Evolutionary conservation across 1,140 invertebrate genomes (phyloP), one percentile per base, ranked within the genome.

Genomic region (Neotoxoptera formosana): DNA sequence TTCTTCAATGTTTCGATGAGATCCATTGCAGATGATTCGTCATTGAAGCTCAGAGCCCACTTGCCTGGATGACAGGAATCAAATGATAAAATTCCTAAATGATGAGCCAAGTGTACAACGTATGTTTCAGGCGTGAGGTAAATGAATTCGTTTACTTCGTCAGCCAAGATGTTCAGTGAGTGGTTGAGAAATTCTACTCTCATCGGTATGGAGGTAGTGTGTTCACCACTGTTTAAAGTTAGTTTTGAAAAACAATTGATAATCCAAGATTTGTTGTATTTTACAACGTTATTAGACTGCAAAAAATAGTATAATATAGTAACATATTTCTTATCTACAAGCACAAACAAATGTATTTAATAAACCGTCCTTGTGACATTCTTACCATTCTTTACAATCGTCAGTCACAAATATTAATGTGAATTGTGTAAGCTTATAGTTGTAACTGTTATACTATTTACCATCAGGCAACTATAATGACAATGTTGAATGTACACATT

Each of bases 11-110:
- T 90, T n/a, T 60, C 1, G 0, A 36, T 30, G 14, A 36, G 47
- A 60, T 67, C 7, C 8, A 45, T 30, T 67, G 7, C 41, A 25
- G 89, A 45, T 20, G 14, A 17, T 90, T 45, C 14, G 25, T 90
- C 36, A 6, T 30, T 21, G 45, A 90, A 90, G 25, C 56, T 67
- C 14, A 90, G 7, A 30, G 45, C 25, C 56, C 89, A 90, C 14
- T 67, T 45, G 7, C 89, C 53, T 17, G 17, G 9, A 56, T 36
- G 17, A 56, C 36, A 30, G 6, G 56, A 30, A 30, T 90, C 89
- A 20, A 90, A 90, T 21, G 89, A 67, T 23, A 90, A n/a, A 67
- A 90, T 67, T 90, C 89, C 56, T 30, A 90, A n/a, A 45, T 67
- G 36, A 60, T 45, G 36, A 47, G 53, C 67, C 1, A 17, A 90